Base-by-base conservation (phyloP, 2,888 invertebrate genomes). In the Lasioglossum leucozonium region DNA sequence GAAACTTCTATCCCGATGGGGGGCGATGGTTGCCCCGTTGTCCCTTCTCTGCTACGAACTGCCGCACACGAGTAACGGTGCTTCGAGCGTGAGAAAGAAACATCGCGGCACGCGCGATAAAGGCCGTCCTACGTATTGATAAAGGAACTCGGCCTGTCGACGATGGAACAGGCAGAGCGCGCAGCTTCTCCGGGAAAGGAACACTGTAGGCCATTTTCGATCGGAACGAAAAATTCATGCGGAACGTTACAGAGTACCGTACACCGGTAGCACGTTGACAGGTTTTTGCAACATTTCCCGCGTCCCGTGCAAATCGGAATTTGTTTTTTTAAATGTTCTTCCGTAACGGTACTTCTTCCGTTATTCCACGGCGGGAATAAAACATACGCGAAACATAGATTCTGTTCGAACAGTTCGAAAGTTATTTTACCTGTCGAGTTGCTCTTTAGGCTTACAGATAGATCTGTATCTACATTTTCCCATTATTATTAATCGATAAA, bases 61-160 rank as follows among this genome's bases (percentile, higher is more conserved):
- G 69, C 79, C 69, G 22, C 69, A n/a, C 69, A 30, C 16, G 62
- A 58, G 8, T 86, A 86, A 86, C 86, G 86, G 86, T 86, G 86
- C 77, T 71, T 37, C 13, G 84, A 77, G 77, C 86, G 87, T 82
- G 84, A 87, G 84, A 87, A 84, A 81, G 85, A 79, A 80, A 78
- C 77, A 84, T 62, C 76, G 77, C 74, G 47, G 85, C 42, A 74
- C 71, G 79, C 65, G 79, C 81, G 90, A 90, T 85, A 89, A 89
- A 72, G 30, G 85, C 79, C 51, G 65, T 77, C 84, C 87, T 75
- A 76, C 80, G 84, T 77, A 81, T 85, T 72, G 88, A 88, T 87
- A 87, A 88, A 85, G 79, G 71, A 84, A 88, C 82, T 26, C 26
- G 16, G 16, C 8, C 16, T 30, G 62, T 30, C 62, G 18, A 16